phyloP scores from a whole-genome alignment of 2,113 vertebrate genomes.

The Eleginops maclovinus region DNA sequence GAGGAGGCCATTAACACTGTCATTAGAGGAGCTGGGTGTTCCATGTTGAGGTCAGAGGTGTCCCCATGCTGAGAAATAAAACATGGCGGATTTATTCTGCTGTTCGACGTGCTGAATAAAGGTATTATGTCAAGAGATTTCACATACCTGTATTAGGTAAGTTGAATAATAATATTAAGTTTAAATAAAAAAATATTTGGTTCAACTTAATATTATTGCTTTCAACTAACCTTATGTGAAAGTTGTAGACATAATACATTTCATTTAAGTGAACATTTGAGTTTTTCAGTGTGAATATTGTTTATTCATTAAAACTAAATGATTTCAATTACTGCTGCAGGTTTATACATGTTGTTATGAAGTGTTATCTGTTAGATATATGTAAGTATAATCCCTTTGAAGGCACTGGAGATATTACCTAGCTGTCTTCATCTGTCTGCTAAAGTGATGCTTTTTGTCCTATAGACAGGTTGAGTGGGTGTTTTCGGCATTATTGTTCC shows the following conservation, averaged over 20 bases:
- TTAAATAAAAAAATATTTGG: no score
- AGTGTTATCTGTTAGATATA: neutral
- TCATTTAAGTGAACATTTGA: no score
- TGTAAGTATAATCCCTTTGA: neutral
- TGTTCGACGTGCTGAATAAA: neutral
- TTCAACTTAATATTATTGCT: no score
- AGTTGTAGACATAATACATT: no score
- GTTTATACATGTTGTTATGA: no score
- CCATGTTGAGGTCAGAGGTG: constrained; percentile 27
- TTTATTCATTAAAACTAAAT: neutral
- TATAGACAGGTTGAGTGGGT: neutral
- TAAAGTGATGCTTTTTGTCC: neutral
- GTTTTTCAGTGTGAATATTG: no score
- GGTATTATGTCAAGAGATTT: no score
- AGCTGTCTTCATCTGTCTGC: neutral
- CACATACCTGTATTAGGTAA: no score
- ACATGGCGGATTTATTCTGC: constrained; percentile 10
- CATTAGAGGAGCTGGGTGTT: constrained; percentile 44
- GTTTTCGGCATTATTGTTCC: neutral
- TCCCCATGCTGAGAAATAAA: constrained; percentile 4
- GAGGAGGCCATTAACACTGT: constrained; percentile 54
- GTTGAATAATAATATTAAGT: no score
- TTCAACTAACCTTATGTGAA: no score
- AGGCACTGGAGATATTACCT: neutral
- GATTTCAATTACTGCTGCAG: neutral